Base-by-base conservation (phyloP, 2,113 vertebrate genomes). In the Zeus faber region DNA sequence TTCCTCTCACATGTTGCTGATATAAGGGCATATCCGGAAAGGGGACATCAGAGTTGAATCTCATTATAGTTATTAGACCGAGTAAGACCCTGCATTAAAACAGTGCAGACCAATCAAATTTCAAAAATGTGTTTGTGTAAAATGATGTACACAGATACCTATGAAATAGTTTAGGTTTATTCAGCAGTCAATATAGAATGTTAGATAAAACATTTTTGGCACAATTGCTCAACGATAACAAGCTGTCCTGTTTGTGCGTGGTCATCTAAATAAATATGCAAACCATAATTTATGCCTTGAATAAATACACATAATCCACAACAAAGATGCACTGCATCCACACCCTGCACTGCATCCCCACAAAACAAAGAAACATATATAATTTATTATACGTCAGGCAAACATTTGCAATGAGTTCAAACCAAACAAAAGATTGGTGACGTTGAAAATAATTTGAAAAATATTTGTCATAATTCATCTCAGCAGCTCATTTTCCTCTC, bases 181-280 rank as follows among this genome's bases (percentile, higher is more conserved):
- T 89, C 83, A 90, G 80, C 85, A 84, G 81, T 85, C 78, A 78
- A 45, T 84, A 85, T 80, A 82, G 72, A 81, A 80, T 69, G 76
- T 82, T 72, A 69, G 67, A 83, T 86, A 88, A 85, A 85, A 87
- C 72, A 72, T 77, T 84, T 84, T 90, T 91, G 89, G 87, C 89
- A 91, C 87, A 86, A 78, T 75, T 74, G 80, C 86, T 88, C 77
- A 74, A 79, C 88, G 80, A 85, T 82, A 85, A 88, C 85, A 88
- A 82, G 82, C 82, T 67, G 77, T 82, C 81, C 82, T 58, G 53
- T 77, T 79, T 85, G 66, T 72, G 64, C 81, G 62, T 78, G 59
- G 62, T 78, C 73, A 64, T 83, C 83, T 89, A 86, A 86, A 89
- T 91, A 91, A 89, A 90, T 89, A 90, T 85, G 67, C 75, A 83